Base-by-base conservation (phyloP, 64 coral and sea anemone genomes). In the Hydrozoanthus tunicans region DNA sequence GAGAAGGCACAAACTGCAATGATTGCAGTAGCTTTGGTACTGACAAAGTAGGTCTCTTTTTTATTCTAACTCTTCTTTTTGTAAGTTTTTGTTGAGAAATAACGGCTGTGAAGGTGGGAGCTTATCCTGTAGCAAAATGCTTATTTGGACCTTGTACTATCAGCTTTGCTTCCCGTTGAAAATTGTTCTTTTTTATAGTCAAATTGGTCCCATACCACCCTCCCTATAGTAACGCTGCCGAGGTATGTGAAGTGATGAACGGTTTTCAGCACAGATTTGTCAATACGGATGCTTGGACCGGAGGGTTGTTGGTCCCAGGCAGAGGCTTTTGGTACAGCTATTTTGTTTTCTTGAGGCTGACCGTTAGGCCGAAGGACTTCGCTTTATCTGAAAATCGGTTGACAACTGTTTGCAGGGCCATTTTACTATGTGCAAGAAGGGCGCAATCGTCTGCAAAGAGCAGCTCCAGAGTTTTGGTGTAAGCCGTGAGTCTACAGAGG, bases 361-460 rank as follows among this genome's bases (percentile, higher is more conserved):
- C 73, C 32, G 66, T 88, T 4, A 51, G 82, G 2, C 10, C 24
- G 64, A 86, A 86, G 82, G 82, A 64, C 62, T 70, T 86, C 20
- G 82, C 20, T 65, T 62, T 64, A 13, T 86, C 27, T 51, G 82
- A 27, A 51, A 86, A 86, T 24, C 63, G 60, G 25, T 86, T 53
- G 63, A 86, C 82, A 52, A 51, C 51, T 7, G 13, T 23, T 15
- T 86, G 82, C 10, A 70, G 82, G 53, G 79, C 79, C 25, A n/a
- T 27, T 12, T 86, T 64, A 3, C 27, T 64, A 64, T 86, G 82
- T 8, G 26, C 57, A 7, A 86, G 64, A 54, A 70, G 82, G 51
- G 64, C 15, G 26, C 82, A 86, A 26, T 86, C 64, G 53, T 70
- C 62, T n/a, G 63, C 82, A 69, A 70, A 86, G 9, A 86, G 25